Percentiles rank a stretch among this genome's conserved stretches.
phyloP scores from a whole-genome alignment of 2,113 vertebrate genomes.

The Sander vitreus region DNA sequence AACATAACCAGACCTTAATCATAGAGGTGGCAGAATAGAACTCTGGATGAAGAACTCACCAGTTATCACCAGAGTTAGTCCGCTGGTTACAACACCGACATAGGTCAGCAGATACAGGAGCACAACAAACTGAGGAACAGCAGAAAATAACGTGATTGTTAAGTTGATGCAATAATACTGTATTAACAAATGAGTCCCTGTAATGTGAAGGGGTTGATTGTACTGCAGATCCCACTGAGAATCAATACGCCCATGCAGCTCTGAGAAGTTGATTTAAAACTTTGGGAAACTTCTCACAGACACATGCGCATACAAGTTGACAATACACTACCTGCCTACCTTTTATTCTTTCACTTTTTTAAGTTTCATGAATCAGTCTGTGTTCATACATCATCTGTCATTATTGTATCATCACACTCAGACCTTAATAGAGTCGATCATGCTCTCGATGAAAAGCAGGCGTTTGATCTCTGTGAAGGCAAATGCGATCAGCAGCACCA shows the following conservation, averaged over 20 bases:
- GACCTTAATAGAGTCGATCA: constrained; percentile 93
- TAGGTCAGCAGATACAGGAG: constrained; percentile 91
- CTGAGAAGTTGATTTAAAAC: neutral
- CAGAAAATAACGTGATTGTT: neutral
- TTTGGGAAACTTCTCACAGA: neutral
- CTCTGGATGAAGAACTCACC: constrained; percentile 80
- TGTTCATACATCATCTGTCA: neutral
- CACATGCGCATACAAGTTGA: neutral
- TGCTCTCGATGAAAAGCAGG: constrained; percentile 89
- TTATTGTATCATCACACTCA: constrained; percentile 11
- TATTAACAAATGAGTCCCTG: neutral
- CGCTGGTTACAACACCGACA: constrained; percentile 88
- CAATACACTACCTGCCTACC: neutral
- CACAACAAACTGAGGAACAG: constrained; percentile 84
- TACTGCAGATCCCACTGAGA: neutral
- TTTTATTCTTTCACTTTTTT: neutral
- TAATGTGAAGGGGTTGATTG: neutral
- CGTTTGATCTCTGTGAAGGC: constrained; percentile 86
- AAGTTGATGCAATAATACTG: neutral
- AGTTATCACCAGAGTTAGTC: constrained; percentile 90
- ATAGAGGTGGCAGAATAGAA: neutral
- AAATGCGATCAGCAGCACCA: constrained; percentile 80
- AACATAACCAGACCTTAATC: neutral
- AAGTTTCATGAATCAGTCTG: neutral
- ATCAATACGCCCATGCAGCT: neutral